Percentiles rank a stretch among this genome's conserved stretches.
Conservation (phyloP, 2,888 invertebrate species). For the Gari tellinella region DNA sequence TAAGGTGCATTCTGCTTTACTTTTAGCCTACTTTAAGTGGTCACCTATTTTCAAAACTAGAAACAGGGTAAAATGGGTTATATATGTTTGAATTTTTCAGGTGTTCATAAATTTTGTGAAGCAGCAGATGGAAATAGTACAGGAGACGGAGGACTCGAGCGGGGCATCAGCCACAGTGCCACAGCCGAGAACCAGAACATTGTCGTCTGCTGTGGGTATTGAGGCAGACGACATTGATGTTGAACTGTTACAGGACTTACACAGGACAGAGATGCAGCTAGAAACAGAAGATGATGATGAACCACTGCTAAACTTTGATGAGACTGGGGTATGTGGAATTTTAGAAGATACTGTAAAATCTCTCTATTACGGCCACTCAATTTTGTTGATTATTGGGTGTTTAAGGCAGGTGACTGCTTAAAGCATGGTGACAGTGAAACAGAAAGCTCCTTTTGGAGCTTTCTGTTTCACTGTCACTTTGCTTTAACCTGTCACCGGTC, state of each 20-base stretch:
- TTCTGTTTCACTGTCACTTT: no score
- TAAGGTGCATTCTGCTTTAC: no score
- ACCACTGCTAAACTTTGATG: slow-evolving; percentile 67
- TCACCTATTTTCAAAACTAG: no score
- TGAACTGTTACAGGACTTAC: slow-evolving; percentile 57
- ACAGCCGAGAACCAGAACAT: slow-evolving; percentile 42
- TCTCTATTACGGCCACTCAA: no score
- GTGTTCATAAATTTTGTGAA: slow-evolving; percentile 84
- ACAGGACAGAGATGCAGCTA: slow-evolving; percentile 55
- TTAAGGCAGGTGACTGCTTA: no score
- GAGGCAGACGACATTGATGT: slow-evolving; percentile 54
- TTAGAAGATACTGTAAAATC: not conserved
- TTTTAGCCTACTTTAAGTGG: no score
- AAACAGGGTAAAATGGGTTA: not conserved
- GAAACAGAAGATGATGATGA: slow-evolving; percentile 72
- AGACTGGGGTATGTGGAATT: slow-evolving; percentile 59
- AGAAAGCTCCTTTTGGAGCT: no score
- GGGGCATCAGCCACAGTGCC: slow-evolving; percentile 2
- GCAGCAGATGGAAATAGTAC: slow-evolving; percentile 80
- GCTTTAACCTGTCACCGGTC: no score
- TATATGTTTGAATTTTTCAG: slow-evolving; percentile 62
- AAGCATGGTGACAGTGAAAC: no score
- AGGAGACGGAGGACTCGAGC: slow-evolving; percentile 60
- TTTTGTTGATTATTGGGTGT: no score
- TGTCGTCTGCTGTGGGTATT: slow-evolving; percentile 14